Percentiles rank a stretch among this genome's conserved stretches.
phyloP scores from a whole-genome alignment of 2,888 invertebrate genomes.

The Orchesella flavescens region DNA sequence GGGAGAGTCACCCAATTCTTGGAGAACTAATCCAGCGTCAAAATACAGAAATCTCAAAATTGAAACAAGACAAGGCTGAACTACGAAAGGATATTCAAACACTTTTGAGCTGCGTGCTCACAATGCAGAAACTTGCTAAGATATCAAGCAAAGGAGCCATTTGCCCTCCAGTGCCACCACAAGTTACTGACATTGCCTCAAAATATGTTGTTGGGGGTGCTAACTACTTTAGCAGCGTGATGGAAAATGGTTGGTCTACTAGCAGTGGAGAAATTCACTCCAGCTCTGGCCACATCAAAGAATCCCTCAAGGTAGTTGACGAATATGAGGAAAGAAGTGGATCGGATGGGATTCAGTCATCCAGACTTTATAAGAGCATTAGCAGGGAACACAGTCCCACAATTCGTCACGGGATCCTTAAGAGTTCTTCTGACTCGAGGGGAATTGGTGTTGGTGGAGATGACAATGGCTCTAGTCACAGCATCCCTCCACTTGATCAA shows the following conservation, averaged over 20 bases:
- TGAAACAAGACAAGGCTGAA: slow-evolving; percentile 62
- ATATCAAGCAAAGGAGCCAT: slow-evolving; percentile 53
- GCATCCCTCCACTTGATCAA: slow-evolving; percentile 61
- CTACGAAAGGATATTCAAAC: slow-evolving; percentile 66
- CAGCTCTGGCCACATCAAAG: slow-evolving; percentile 7
- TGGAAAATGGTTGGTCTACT: slow-evolving; percentile 50
- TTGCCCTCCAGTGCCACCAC: slow-evolving; percentile 62
- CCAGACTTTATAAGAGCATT: neutral
- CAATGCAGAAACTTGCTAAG: slow-evolving; percentile 61
- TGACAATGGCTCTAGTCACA: slow-evolving; percentile 62
- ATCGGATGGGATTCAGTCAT: neutral
- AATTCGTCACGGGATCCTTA: neutral
- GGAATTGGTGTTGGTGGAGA: neutral
- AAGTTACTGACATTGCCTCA: slow-evolving; percentile 63
- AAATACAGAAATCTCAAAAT: slow-evolving; percentile 57
- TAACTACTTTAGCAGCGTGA: slow-evolving; percentile 49
- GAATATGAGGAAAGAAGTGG: slow-evolving; percentile 37
- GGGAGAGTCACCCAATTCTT: slow-evolving; percentile 62
- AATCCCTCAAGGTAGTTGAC: slow-evolving; percentile 20
- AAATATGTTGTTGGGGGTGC: slow-evolving; percentile 63
- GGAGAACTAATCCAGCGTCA: slow-evolving; percentile 66
- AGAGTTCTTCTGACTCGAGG: slow-evolving; percentile 10
- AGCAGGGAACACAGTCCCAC: slow-evolving; percentile 1
- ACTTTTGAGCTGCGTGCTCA: slow-evolving; percentile 63
- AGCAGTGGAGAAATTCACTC: neutral